A percentile compares a stretch with the other conserved stretches of the same genome.
Conservation (phyloP, 2,113 vertebrate genomes). For the Lota lota region DNA sequence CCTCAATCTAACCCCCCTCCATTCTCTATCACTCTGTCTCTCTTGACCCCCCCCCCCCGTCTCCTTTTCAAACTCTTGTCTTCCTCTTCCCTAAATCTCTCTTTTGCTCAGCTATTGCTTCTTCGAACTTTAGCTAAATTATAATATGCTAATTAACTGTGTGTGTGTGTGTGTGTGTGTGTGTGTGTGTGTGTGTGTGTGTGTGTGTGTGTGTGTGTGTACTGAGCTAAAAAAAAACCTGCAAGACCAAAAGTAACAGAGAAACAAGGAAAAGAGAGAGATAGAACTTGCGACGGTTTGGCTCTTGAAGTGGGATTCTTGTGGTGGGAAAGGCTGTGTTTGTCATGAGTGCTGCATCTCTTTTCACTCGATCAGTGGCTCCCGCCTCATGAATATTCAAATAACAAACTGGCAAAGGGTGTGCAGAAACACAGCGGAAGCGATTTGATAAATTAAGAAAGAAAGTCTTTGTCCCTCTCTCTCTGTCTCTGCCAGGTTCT, state of each 20-base stretch:
- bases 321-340: constrained; percentile 57
- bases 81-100: too few relatives aligned
- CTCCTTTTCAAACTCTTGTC: too few relatives aligned
- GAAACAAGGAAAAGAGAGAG: too few relatives aligned
- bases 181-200: neutral
- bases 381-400: constrained; percentile 65
- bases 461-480: too few relatives aligned
- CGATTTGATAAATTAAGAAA: constrained; percentile 45
- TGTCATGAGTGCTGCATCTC: constrained; percentile 21
- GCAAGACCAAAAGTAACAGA: too few relatives aligned
- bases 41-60: too few relatives aligned
- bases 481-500: neutral
- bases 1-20: too few relatives aligned
- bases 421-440: constrained; percentile 48
- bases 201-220: neutral
- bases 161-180: neutral
- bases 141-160: neutral
- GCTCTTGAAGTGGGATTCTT: constrained; percentile 34
- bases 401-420: constrained; percentile 44
- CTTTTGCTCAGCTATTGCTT: too few relatives aligned
- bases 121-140: too few relatives aligned
- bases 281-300: neutral
- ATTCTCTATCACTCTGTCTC: too few relatives aligned
- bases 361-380: constrained; percentile 40
- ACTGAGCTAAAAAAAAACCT: neutral